These are phyloP conservation scores for Tachyglossus aculeatus DNA, from an alignment of 2,797 vertebrate genomes.

Conservation along the genomic window DNA sequence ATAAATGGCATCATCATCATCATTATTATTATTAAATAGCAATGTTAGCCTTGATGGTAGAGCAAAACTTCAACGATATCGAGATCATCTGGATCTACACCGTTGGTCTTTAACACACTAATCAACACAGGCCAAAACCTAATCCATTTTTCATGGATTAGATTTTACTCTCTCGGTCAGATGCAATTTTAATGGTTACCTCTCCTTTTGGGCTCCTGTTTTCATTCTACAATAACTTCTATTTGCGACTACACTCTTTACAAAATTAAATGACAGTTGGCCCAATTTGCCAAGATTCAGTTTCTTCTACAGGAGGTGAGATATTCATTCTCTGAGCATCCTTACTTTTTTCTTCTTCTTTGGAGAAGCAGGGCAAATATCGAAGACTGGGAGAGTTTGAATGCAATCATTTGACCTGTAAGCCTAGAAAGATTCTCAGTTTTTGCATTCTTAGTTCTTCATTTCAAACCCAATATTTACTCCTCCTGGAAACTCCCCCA, in stretches of 20 bases:
- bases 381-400: background rate
- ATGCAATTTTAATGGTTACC: conserved; percentile 3
- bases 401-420: background rate
- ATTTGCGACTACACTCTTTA: conserved; percentile 21
- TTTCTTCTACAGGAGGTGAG: background rate
- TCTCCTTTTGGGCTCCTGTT: background rate
- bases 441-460: too few relatives aligned
- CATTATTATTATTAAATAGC: too few relatives aligned
- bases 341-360: background rate
- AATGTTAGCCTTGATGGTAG: too few relatives aligned
- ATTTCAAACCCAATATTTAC: background rate
- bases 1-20: too few relatives aligned
- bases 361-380: too few relatives aligned
- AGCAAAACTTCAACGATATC: too few relatives aligned
- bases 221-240: conserved; percentile 15
- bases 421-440: background rate
- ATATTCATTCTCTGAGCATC: background rate
- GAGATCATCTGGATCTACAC: too few relatives aligned
- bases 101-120: background rate
- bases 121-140: background rate
- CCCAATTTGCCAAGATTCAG: background rate
- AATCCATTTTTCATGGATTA: too few relatives aligned
- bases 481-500: background rate
- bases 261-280: background rate
- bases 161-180: background rate